These are phyloP conservation scores for Xestia rhomboidea DNA, from an alignment of 2,888 invertebrate genomes.

Conservation along the genomic window DNA sequence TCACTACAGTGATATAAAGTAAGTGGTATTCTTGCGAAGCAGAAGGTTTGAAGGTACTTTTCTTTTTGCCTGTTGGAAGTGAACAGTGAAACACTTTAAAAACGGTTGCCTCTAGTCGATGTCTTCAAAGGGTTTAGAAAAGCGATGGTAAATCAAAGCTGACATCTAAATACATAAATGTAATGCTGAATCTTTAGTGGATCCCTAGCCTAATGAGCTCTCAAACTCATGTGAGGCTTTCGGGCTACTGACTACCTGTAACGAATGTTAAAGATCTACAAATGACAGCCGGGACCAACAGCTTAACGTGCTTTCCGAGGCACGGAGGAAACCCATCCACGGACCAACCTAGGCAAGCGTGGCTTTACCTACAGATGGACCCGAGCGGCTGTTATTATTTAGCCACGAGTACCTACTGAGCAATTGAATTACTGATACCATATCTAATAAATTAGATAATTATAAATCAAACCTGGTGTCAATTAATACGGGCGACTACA, in stretches of 20 bases:
- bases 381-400: not conserved
- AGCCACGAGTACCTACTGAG: not conserved
- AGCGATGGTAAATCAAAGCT: no score
- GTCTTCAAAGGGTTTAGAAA: no score
- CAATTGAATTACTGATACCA: not conserved
- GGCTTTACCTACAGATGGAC: not conserved
- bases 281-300: not conserved
- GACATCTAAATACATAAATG: no score
- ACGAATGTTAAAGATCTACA: not conserved
- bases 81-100: no score
- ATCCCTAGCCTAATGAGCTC: no score
- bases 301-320: no score
- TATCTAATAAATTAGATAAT: not conserved
- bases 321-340: not conserved
- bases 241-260: not conserved
- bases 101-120: no score
- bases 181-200: no score
- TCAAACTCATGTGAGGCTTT: not conserved
- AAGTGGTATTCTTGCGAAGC: no score
- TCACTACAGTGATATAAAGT: no score
- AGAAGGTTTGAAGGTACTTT: no score
- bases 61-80: no score
- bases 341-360: not conserved
- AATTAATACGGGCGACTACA: not conserved
- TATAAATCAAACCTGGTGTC: conserved; percentile 6